phyloP scores from a whole-genome alignment of 2,113 vertebrate genomes.

The Rhinogobius similis region DNA sequence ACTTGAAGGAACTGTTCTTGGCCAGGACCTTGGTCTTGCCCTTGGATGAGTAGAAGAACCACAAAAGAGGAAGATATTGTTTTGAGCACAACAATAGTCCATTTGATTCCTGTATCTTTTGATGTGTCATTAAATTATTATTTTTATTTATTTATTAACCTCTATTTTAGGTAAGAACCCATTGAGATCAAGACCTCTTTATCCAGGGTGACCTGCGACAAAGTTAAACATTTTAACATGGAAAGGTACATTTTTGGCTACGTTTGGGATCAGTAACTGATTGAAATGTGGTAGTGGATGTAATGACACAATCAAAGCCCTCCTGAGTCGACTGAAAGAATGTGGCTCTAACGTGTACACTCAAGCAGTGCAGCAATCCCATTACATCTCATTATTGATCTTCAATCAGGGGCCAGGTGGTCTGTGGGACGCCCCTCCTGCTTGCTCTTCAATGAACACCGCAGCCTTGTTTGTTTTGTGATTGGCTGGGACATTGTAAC shows the following conservation, averaged over 20 bases:
- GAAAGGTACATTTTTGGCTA: not conserved
- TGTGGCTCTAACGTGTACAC: slow-evolving; percentile 39
- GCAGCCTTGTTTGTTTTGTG: not conserved
- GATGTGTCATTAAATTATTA: no score
- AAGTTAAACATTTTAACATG: not conserved
- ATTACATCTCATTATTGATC: slow-evolving; percentile 70
- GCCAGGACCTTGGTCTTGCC: no score
- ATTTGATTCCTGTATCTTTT: not conserved
- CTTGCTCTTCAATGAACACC: not conserved
- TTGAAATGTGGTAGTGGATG: not conserved
- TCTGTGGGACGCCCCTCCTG: slow-evolving; percentile 23
- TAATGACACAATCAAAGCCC: not conserved
- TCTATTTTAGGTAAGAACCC: no score
- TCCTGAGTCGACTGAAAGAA: slow-evolving; percentile 44
- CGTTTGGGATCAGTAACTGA: not conserved
- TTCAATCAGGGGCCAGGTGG: slow-evolving; percentile 69
- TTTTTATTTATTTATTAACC: no score
- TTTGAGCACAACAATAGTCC: not conserved
- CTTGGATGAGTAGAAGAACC: no score
- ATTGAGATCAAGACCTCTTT: no score
- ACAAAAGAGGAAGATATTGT: no score
- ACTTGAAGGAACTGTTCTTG: no score
- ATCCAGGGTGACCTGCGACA: no score
- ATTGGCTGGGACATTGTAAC: slow-evolving; percentile 24
- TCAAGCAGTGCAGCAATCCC: slow-evolving; percentile 51